phyloP scores from a whole-genome alignment of 2,113 vertebrate genomes.

The Geococcyx californianus region DNA sequence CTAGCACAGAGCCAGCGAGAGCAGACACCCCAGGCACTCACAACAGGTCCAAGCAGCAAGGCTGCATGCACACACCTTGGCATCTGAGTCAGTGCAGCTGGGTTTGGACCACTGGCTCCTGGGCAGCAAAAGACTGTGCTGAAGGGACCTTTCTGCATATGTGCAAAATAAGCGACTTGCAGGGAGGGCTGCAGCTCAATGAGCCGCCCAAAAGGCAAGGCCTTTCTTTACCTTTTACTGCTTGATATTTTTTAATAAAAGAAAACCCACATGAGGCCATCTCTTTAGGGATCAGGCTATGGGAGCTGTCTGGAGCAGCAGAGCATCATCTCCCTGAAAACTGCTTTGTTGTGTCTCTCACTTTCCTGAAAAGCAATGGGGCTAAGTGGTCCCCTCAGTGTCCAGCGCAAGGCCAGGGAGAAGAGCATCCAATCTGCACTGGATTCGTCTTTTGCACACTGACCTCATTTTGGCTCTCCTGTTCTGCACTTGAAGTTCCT shows the following conservation, averaged over 20 bases:
- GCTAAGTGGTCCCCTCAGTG: not conserved
- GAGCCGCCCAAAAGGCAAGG: not conserved
- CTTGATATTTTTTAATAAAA: not conserved
- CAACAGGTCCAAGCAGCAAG: not conserved
- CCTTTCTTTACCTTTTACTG: not conserved
- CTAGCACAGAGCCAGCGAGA: not conserved
- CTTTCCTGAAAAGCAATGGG: too few species aligned
- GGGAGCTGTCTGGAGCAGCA: not conserved
- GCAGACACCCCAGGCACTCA: not conserved
- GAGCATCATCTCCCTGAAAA: not conserved
- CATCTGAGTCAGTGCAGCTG: not conserved
- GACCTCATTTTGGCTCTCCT: not conserved
- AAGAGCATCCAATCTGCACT: slow-evolving; percentile 14
- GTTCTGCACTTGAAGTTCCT: slow-evolving; percentile 25
- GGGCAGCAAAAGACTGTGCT: not conserved
- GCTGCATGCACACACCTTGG: rapidly evolving
- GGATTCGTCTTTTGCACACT: not conserved
- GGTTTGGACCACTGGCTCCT: not conserved
- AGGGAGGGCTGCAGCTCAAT: not conserved
- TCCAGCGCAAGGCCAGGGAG: not conserved
- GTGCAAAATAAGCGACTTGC: not conserved
- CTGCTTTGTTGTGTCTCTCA: rapidly evolving
- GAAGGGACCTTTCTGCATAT: not conserved
- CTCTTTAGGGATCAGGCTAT: rapidly evolving
- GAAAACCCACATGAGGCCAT: not conserved